Evolutionary conservation across 2,113 vertebrate species (phyloP), one percentile per base, ranked within the genome.

Genomic region (Eublepharis macularius): DNA sequence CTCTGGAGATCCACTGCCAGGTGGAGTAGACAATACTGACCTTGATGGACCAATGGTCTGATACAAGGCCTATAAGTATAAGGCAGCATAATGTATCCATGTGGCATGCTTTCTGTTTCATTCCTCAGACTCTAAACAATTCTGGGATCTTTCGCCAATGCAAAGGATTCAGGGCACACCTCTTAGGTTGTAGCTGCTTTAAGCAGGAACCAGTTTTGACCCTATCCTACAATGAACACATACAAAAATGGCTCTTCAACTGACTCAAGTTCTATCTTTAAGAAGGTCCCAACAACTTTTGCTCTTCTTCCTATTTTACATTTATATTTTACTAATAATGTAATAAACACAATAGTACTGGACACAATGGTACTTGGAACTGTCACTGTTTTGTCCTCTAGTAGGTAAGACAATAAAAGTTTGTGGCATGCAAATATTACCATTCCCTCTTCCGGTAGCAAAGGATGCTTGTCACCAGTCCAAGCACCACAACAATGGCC

Each of bases 381-480:
- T 39, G 24, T 36, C 7, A n/a, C 3, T 54, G 0, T 14, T 47
- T 41, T 24, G 54, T 26, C n/a, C 26, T 41, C 14, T 21, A 43
- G 29, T 7, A 21, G 83, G 11, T 6, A 70, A 57, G 36, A 8
- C 54, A 70, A 69, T 32, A 4, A 77, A 74, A 32, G 32, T 13
- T 24, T 66, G n/a, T 3, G 41, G 49, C 54, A 85, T 39, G 76
- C 26, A 26, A 65, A 73, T 74, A 80, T 96, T 96, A 97, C 97
- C 97, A 97, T 94, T 97, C 96, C 90, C 97, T 95, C 79, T 97
- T 97, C 80, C 85, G 91, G 81, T 97, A 97, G 87, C 97, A 97
- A 41, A 97, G 94, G 85, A 96, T 78, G 36, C 95, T 97, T 7
- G 95, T 95, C 36, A 96, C 80, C 51, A 97, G 90, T 21, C 95